phyloP scores from a whole-genome alignment of 2,113 vertebrate species.

The Pimephales promelas region DNA sequence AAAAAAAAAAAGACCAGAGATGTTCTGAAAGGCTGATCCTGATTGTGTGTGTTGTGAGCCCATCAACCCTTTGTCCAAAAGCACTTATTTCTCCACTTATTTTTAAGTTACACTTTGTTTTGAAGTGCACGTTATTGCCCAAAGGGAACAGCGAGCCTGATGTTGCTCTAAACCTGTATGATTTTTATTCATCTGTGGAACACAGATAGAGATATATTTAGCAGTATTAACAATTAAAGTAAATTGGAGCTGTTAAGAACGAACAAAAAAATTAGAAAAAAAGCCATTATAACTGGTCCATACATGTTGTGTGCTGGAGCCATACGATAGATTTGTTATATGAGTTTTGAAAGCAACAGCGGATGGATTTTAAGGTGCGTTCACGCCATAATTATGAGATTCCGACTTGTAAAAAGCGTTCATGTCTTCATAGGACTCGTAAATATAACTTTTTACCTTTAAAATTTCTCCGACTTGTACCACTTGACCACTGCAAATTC shows the following conservation, averaged over 20 bases:
- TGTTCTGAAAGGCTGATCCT: conserved; percentile 39
- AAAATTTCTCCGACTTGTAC: too few relatives aligned
- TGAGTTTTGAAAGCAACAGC: background rate
- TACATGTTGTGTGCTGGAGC: background rate
- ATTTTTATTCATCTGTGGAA: conserved; percentile 4
- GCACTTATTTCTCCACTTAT: conserved; percentile 13
- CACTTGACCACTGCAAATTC: too few relatives aligned
- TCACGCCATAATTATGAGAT: too few relatives aligned
- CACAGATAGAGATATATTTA: background rate
- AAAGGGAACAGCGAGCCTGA: background rate
- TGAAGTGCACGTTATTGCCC: conserved; percentile 46
- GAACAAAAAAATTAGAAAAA: background rate
- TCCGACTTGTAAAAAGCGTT: too few relatives aligned
- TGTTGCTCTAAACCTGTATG: background rate
- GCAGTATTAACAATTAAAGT: background rate
- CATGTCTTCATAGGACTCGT: too few relatives aligned
- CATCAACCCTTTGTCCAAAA: background rate
- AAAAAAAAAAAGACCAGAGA: background rate
- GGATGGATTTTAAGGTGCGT: too few relatives aligned
- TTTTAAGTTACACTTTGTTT: conserved; percentile 48
- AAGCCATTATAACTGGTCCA: background rate
- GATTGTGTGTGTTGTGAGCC: conserved; percentile 6
- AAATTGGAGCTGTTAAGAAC: background rate
- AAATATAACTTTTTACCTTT: too few relatives aligned
- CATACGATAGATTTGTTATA: background rate